Percentiles rank a stretch among this genome's conserved stretches.
These are phyloP conservation scores for Melanostoma mellinum DNA, from an alignment of 2,888 invertebrate species.

Conservation along the genomic window DNA sequence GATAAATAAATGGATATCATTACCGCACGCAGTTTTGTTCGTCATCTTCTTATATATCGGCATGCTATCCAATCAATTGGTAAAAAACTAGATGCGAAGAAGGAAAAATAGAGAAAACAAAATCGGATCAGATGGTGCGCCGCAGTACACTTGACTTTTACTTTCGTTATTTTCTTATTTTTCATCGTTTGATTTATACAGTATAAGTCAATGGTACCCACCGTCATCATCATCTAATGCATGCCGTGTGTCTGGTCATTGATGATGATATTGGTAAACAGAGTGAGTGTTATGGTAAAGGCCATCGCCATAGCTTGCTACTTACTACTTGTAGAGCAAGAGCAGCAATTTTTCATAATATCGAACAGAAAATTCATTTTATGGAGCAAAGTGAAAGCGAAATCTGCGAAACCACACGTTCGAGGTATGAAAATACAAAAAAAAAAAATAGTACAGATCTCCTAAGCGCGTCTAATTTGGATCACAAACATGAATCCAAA, in stretches of 20 bases:
- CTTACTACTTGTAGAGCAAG: conserved; percentile 13
- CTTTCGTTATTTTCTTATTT: conserved; percentile 45
- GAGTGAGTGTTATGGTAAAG: conserved; percentile 55
- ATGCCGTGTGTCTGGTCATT: neutral
- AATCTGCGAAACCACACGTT: conserved; percentile 18
- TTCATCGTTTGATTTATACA: conserved; percentile 20
- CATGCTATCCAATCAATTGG: conserved; percentile 45
- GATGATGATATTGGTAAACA: conserved; percentile 41
- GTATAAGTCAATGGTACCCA: neutral
- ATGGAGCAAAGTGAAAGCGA: conserved; percentile 74
- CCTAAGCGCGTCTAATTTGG: conserved; percentile 66
- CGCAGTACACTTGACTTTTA: conserved; percentile 71
- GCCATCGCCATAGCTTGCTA: conserved; percentile 28
- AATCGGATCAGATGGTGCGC: conserved; percentile 37
- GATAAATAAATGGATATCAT: conserved; percentile 50
- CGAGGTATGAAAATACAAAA: conserved; percentile 13
- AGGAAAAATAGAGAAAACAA: conserved; percentile 6
- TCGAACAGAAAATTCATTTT: conserved; percentile 59
- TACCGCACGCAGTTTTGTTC: conserved; percentile 60
- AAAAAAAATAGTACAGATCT: conserved; percentile 51
- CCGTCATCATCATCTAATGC: neutral
- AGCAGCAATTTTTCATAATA: conserved; percentile 72
- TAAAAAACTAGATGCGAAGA: conserved; percentile 6
- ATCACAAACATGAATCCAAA: conserved; percentile 70
- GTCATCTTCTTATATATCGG: conserved; percentile 21